Evolutionary conservation across 2,797 vertebrate genomes (phyloP), one percentile per base, ranked within the genome.

Genomic region (Natrix natrix): DNA sequence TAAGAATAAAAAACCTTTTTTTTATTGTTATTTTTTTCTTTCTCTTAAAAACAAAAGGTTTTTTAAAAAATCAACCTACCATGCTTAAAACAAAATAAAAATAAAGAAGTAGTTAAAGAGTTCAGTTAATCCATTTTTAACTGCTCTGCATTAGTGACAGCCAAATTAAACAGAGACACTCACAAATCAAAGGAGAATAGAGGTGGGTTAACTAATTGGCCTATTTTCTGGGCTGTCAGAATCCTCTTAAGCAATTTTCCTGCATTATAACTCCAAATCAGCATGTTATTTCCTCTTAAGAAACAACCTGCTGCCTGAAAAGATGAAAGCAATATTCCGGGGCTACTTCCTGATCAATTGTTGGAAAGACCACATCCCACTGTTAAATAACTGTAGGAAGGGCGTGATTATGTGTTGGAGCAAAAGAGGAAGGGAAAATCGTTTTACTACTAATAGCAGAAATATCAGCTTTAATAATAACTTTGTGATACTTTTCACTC

Each of bases 241-340:
- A 97, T 96, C 94, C 97, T 97, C 97, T 97, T 17, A 92, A 98
- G 97, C 97, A 98, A 98, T 98, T 98, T 98, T 97, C 96, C 91
- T 97, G 98, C 98, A 98, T 98, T 98, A 98, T 97, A 97, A 97
- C 97, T 97, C 95, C 95, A 98, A 97, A 98, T 98, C 97, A 97
- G 97, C 96, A 94, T 95, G 96, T 94, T 96, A 96, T 97, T 97
- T 97, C 95, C 96, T 97, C 92, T 95, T 97, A 95, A 96, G 94
- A 96, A 96, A 94, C 96, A 97, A 96, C 93, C 95, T 93, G 86
- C 93, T 94, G 96, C 96, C 96, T 95, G 94, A 95, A 93, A 95
- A 94, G 96, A 97, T 92, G 96, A 96, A 95, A 92, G 95, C 94
- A 86, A 86, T 97, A 96, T 95, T 96, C 94, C 95, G 93, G 92